Evolutionary conservation across 2,797 vertebrate genomes (phyloP), one percentile per base, ranked within the genome.

Genomic region (Clangula hyemalis): DNA sequence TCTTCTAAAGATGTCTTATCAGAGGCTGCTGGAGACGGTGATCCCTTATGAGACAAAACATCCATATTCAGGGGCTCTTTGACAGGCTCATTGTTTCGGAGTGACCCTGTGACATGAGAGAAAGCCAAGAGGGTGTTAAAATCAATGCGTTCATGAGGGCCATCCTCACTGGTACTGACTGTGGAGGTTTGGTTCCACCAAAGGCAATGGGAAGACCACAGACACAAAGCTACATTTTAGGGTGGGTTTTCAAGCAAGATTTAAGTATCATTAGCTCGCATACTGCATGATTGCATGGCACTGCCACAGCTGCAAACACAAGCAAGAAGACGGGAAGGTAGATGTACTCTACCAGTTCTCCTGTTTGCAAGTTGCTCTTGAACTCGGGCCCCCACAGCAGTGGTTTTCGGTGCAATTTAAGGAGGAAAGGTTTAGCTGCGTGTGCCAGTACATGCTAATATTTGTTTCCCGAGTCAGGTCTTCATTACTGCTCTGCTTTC

Each of bases 61-160:
- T 49, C 84, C 62, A 75, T 61, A 57, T 94, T 90, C 87, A 79
- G 75, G 87, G 87, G 54, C 58, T 98, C 93, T 25, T 92, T 90
- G 74, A 27, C 3, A 18, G 96, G 76, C 17, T 95, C 94, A 2
- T 89, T 86, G 39, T 82, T 94, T 96, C 79, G 96, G 79, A 89
- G 81, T 2, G 96, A 96, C 83, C 91, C 98, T 98, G 93, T 78
- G 71, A 61, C 10, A 57, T 30, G 87, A 73, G 65, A 96, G 84
- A 94, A 96, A 95, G 47, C 9, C 76, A 74, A 87, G 89, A 93
- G 68, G 61, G 61, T 90, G 58, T 75, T 65, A 73, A 93, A 94
- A 8, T 10, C 51, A 38, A 60, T 0, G 3, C 70, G 41, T 65
- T 61, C 72, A 72, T 13, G 54, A 62, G 60, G n/a, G 28, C 25